Evolutionary conservation across 92 coral and sea anemone species (phyloP), one percentile per base, ranked within the genome.

Genomic region (Phenganax stokvisi): DNA sequence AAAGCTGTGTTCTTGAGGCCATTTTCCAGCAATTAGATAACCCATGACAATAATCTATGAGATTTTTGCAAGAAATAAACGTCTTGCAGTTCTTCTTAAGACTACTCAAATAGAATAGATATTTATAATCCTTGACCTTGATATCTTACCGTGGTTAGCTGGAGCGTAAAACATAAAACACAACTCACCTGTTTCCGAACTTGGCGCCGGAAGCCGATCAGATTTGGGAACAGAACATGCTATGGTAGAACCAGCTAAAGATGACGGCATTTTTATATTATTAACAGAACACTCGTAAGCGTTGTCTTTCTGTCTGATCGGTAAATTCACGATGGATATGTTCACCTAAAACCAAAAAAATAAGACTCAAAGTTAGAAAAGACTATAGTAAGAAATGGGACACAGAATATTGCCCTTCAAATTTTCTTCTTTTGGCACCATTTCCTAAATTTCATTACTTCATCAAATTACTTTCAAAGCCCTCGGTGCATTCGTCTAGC

Each of bases 251-350:
- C 64, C 64, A 76, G 57, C 27, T 76, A 76, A 57, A 16, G 80
- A 25, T 16, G 80, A 76, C 13, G 67, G 37, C 68, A 76, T 62
- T 29, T 28, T 76, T 6, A 56, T 57, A 53, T 57, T 20, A 62
- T 57, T 57, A 62, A 76, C 64, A 76, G 62, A 76, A 17, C 80
- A 76, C 28, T 57, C 67, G 58, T 76, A 76, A 57, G 66, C 67
- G 25, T 15, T 47, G 31, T 13, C n/a, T 12, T 53, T 28, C 51
- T 76, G 62, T 2, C 52, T 30, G 51, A 27, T 20, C 0, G 80
- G 80, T 27, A 76, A 31, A 76, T 76, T 76, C 2, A 28, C 52
- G 17, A 76, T 76, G 52, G 80, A 57, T 25, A 76, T 53, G 54
- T 76, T 76, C 6, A 76, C 68, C 80, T 76, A 0, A 76, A 74